These are phyloP conservation scores for Gymnarchus niloticus DNA, from an alignment of 2,113 vertebrate genomes.

Conservation along the genomic window DNA sequence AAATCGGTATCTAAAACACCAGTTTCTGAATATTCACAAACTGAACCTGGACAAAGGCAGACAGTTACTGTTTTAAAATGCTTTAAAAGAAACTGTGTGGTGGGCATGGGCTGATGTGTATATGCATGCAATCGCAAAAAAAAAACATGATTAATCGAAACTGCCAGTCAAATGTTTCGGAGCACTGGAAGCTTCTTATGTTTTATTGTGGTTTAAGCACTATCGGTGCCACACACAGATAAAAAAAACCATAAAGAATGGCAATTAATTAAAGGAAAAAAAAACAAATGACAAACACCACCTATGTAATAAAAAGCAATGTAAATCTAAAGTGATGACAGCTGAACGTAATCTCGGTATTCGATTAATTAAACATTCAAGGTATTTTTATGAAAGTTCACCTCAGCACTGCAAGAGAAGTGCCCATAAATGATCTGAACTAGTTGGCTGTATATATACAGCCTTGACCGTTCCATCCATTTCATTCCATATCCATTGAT, in stretches of 20 bases:
- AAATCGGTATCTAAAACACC: neutral
- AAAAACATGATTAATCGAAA: no score
- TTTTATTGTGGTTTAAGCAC: neutral
- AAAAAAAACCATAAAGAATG: neutral
- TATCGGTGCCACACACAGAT: neutral
- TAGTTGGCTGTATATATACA: neutral
- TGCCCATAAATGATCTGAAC: neutral
- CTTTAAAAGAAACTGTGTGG: neutral
- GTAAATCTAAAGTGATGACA: neutral
- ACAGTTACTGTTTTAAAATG: neutral
- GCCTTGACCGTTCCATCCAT: neutral
- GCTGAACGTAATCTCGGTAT: neutral
- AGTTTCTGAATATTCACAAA: neutral
- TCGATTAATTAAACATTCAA: neutral
- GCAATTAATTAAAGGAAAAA: neutral
- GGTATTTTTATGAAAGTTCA: conserved; percentile 5
- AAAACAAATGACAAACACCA: neutral
- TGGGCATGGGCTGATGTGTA: neutral
- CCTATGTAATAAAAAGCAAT: neutral
- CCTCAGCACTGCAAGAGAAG: neutral
- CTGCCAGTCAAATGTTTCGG: neutral
- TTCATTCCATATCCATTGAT: neutral
- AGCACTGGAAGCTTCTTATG: neutral
- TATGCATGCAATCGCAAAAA: no score
- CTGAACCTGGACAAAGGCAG: no score